A percentile compares a stretch with the other conserved stretches of the same genome.
phyloP scores from a whole-genome alignment of 1,140 invertebrate species.

The Drosophila fuyamai region DNA sequence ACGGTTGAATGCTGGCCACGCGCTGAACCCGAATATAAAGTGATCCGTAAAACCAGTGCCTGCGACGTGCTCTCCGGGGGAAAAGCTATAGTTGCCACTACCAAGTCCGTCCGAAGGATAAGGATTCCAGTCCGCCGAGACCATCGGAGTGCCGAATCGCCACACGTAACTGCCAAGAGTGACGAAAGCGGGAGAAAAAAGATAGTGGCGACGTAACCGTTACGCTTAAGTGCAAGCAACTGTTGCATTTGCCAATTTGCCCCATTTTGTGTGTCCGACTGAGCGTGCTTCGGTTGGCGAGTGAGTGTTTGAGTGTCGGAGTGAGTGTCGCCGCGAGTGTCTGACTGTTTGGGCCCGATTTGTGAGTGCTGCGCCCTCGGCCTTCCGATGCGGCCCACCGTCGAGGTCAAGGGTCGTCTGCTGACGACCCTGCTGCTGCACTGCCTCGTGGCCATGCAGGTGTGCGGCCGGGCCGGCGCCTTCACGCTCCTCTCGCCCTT shows the following conservation, averaged over 20 bases:
- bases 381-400: conserved; percentile 42
- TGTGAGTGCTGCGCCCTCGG: conserved; percentile 7
- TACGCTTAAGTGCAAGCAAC: conserved; percentile 71
- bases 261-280: conserved; percentile 36
- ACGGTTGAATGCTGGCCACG: conserved; percentile 39
- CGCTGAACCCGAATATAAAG: background rate
- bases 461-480: conserved; percentile 66
- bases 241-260: conserved; percentile 76
- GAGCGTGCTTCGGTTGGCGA: conserved; percentile 28
- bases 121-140: conserved; percentile 12
- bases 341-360: background rate
- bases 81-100: background rate
- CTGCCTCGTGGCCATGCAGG: conserved; percentile 59
- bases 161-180: conserved; percentile 19
- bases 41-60: conserved; percentile 5
- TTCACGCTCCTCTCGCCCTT: conserved; percentile 82
- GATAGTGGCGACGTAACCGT: conserved; percentile 70
- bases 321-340: conserved; percentile 40
- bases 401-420: conserved; percentile 44
- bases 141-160: conserved; percentile 3
- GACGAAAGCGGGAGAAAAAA: conserved; percentile 38
- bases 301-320: conserved; percentile 24
- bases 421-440: conserved; percentile 62
- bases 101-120: conserved; percentile 17
- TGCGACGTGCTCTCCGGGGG: conserved; percentile 6